Evolutionary conservation across 1,140 invertebrate species (phyloP).

Genomic region (Drosophila mayri): DNA sequence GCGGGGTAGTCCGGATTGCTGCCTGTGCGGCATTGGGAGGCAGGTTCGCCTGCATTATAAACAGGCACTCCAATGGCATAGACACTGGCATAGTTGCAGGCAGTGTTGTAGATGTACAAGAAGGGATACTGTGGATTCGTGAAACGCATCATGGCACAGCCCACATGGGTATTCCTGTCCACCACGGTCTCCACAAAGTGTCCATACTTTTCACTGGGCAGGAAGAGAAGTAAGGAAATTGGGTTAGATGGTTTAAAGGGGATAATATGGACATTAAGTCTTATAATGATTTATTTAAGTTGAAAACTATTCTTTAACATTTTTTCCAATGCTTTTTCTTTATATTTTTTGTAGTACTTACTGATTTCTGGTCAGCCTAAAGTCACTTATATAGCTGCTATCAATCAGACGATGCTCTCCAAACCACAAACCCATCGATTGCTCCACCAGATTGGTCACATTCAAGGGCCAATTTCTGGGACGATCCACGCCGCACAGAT

Average conservation of each 20-base stretch:
- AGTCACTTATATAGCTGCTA: conserved; percentile 72
- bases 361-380: conserved; percentile 69
- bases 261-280: not conserved
- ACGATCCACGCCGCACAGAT: conserved; percentile 71
- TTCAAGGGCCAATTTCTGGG: conserved; percentile 30
- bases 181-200: conserved; percentile 80
- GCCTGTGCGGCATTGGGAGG: conserved; percentile 73
- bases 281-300: not conserved
- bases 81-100: conserved; percentile 80
- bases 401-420: conserved; percentile 73
- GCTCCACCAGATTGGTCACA: conserved; percentile 64
- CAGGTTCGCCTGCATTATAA: conserved; percentile 71
- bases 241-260: not conserved
- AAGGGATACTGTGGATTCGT: conserved; percentile 75
- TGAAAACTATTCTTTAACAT: not conserved
- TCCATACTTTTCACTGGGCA: conserved; percentile 70
- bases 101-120: conserved; percentile 80
- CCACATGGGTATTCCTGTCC: conserved; percentile 80
- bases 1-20: conserved; percentile 66
- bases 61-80: conserved; percentile 74
- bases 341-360: conserved; percentile 44
- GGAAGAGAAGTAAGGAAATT: not conserved
- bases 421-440: conserved; percentile 77
- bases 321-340: not conserved
- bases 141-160: conserved; percentile 80